A percentile compares a stretch with the other conserved stretches of the same genome.
phyloP scores from a whole-genome alignment of 2,888 invertebrate genomes.

The Melieria picta region DNA sequence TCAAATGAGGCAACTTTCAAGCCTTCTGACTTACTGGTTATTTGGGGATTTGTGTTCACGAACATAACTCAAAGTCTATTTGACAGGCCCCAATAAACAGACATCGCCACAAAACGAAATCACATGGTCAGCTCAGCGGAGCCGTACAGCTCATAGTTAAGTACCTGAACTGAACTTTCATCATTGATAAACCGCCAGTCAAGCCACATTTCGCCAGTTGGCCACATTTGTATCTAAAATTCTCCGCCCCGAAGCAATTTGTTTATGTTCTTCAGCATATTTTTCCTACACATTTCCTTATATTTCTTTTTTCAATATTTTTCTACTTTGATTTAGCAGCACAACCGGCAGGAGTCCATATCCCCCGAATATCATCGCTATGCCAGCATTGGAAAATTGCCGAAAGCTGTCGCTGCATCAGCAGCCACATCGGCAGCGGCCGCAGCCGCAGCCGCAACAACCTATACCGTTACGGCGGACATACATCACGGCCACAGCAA shows the following conservation, averaged over 20 bases:
- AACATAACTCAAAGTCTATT: too few relatives aligned
- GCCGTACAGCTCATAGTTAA: too few relatives aligned
- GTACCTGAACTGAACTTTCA: slow-evolving; percentile 52
- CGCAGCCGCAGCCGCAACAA: slow-evolving; percentile 10
- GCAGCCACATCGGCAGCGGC: slow-evolving; percentile 40
- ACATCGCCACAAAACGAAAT: too few relatives aligned
- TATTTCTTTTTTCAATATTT: slow-evolving; percentile 21
- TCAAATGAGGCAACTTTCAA: too few relatives aligned
- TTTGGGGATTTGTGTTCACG: too few relatives aligned
- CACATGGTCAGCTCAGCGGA: too few relatives aligned
- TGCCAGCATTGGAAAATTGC: slow-evolving; percentile 61
- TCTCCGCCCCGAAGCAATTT: slow-evolving; percentile 18
- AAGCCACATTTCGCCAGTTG: too few relatives aligned
- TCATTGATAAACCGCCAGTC: slow-evolving; percentile 51
- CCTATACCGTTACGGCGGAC: slow-evolving; percentile 47
- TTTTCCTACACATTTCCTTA: slow-evolving; percentile 33
- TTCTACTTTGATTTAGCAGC: slow-evolving; percentile 48
- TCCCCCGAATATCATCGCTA: slow-evolving; percentile 64
- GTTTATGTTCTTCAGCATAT: slow-evolving; percentile 26
- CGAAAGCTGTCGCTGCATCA: slow-evolving; percentile 51
- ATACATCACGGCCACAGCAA: slow-evolving; percentile 42
- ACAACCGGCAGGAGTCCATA: slow-evolving; percentile 64
- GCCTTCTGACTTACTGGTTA: too few relatives aligned
- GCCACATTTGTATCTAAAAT: not conserved
- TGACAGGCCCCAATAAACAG: too few relatives aligned